These are phyloP conservation scores for Drosophila pectinifera DNA, from an alignment of 1,140 invertebrate genomes.

Conservation along the genomic window DNA sequence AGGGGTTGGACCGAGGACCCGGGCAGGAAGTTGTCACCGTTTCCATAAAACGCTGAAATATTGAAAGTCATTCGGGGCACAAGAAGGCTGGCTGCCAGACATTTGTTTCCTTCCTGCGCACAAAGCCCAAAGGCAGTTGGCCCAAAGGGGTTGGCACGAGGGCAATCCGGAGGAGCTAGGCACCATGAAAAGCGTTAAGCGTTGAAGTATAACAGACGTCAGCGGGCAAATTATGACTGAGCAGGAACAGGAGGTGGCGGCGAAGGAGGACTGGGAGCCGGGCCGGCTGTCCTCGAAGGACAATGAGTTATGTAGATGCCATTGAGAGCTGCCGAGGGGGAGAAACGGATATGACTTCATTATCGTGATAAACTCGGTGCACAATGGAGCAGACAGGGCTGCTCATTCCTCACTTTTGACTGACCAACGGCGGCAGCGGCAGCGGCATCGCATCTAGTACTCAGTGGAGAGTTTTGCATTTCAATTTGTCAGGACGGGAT, in stretches of 20 bases:
- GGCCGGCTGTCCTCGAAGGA: slow-evolving; percentile 14
- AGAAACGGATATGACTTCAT: slow-evolving; percentile 71
- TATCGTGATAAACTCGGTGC: slow-evolving; percentile 72
- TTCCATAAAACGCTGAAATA: slow-evolving; percentile 78
- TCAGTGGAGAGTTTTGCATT: slow-evolving; percentile 29
- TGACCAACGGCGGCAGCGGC: slow-evolving; percentile 9
- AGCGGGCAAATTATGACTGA: slow-evolving; percentile 74
- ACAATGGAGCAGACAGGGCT: slow-evolving; percentile 49
- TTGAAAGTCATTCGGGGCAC: slow-evolving; percentile 77
- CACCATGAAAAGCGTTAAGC: slow-evolving; percentile 57
- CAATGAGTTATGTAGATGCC: slow-evolving; percentile 71
- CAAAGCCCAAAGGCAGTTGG: slow-evolving; percentile 30
- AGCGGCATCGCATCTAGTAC: slow-evolving; percentile 7
- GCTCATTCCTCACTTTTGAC: slow-evolving; percentile 42
- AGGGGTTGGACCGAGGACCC: slow-evolving; percentile 18
- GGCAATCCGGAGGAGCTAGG: slow-evolving; percentile 14
- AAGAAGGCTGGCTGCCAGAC: slow-evolving; percentile 55
- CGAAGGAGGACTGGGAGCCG: slow-evolving; percentile 7
- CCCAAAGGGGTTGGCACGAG: slow-evolving; percentile 30
- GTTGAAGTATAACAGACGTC: slow-evolving; percentile 68
- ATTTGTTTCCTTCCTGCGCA: slow-evolving; percentile 77
- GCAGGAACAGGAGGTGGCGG: slow-evolving; percentile 21
- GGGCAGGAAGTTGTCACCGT: slow-evolving; percentile 71
- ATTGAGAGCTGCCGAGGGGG: slow-evolving; percentile 27
- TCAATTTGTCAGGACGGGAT: slow-evolving; percentile 46